phyloP scores from a whole-genome alignment of 2,797 vertebrate genomes.

The Mus minutoides region DNA sequence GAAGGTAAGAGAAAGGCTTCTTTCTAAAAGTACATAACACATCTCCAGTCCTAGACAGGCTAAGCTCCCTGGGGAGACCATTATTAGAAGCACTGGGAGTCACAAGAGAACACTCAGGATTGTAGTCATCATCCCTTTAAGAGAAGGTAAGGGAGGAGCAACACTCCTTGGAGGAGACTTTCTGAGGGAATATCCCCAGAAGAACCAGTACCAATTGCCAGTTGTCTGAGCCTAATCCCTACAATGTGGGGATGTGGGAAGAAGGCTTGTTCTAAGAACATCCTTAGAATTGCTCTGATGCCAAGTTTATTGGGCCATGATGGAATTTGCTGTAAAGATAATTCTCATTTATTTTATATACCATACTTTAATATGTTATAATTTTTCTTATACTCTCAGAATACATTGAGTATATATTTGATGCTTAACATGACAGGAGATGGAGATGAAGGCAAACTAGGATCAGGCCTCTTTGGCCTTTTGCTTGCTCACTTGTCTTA shows the following conservation, averaged over 20 bases:
- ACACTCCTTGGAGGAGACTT: background rate
- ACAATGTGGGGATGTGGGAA: background rate
- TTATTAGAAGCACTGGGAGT: background rate
- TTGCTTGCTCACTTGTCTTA: constrained; percentile 14
- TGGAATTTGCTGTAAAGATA: constrained; percentile 20
- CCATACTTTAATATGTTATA: background rate
- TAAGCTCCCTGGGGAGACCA: background rate
- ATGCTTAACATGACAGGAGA: background rate
- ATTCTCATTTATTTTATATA: constrained; percentile 24
- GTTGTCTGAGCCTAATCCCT: background rate
- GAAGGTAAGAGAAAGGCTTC: background rate
- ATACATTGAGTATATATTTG: background rate
- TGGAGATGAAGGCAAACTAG: background rate
- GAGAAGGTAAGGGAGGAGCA: background rate
- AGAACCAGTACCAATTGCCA: background rate
- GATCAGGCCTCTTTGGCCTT: background rate
- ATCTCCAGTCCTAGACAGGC: background rate
- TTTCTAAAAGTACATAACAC: background rate
- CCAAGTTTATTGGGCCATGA: background rate
- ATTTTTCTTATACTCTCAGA: background rate
- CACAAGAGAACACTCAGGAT: background rate
- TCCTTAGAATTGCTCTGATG: background rate
- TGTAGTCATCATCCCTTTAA: background rate
- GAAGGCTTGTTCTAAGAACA: background rate
- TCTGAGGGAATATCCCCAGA: background rate